Conservation (phyloP, 2,888 invertebrate genomes). For the Seira musarum region DNA sequence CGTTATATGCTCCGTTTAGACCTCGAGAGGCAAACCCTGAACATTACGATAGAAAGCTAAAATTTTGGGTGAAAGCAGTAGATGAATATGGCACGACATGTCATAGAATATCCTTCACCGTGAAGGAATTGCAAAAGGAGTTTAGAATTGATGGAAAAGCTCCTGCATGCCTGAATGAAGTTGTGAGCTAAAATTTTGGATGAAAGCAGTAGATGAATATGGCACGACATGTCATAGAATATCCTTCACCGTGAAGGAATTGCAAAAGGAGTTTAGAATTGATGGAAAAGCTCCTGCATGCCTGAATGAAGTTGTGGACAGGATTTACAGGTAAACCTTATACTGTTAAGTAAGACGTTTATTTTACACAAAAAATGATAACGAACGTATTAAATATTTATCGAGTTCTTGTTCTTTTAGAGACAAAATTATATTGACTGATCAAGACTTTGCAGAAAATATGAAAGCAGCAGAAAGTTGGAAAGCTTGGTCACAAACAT, state of each 20-base stretch:
- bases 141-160: slow-evolving; percentile 37
- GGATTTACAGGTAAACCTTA: slow-evolving; percentile 30
- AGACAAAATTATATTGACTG: slow-evolving; percentile 22
- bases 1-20: slow-evolving; percentile 65
- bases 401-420: slow-evolving; percentile 25
- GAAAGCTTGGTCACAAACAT: slow-evolving; percentile 41
- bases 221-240: slow-evolving; percentile 20
- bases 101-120: slow-evolving; percentile 43
- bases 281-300: slow-evolving; percentile 49
- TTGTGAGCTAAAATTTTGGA: slow-evolving; percentile 63
- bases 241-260: slow-evolving; percentile 51
- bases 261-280: slow-evolving; percentile 44
- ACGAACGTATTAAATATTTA: background rate
- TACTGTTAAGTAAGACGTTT: background rate
- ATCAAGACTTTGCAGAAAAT: slow-evolving; percentile 31
- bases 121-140: slow-evolving; percentile 49
- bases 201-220: slow-evolving; percentile 63
- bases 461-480: slow-evolving; percentile 38
- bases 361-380: background rate
- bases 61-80: slow-evolving; percentile 65
- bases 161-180: slow-evolving; percentile 52
- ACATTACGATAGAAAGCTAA: slow-evolving; percentile 63
- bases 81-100: slow-evolving; percentile 56
- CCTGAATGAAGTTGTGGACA: slow-evolving; percentile 38
- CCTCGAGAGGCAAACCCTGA: slow-evolving; percentile 63